Percentiles rank a stretch among this genome's conserved stretches.
Evolutionary conservation across 37 sponge, comb jelly and placozoan genomes (phyloP).

Genomic region (Ephydatia muelleri): DNA sequence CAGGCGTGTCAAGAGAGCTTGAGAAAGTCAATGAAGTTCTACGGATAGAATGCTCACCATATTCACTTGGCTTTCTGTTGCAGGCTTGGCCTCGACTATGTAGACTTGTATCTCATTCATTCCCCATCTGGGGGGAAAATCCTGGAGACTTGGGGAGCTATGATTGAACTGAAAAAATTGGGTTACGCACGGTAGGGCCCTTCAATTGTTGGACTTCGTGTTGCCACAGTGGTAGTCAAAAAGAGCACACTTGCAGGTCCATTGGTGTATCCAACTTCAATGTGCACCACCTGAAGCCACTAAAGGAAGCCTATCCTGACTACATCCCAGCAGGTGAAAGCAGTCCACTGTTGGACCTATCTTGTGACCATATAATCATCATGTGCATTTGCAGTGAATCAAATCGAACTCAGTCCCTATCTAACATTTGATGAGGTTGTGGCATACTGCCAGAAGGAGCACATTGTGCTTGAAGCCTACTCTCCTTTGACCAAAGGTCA

Average conservation of each 20-base stretch:
- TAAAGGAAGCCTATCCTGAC: slow-evolving; percentile 41
- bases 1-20: slow-evolving; percentile 55
- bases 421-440: slow-evolving; percentile 70
- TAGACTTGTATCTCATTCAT: slow-evolving; percentile 83
- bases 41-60: slow-evolving; percentile 56
- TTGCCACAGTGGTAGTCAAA: not conserved
- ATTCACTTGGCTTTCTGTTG: not conserved
- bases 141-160: slow-evolving; percentile 80
- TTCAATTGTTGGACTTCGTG: not conserved
- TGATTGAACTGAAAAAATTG: slow-evolving; percentile 67
- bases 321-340: slow-evolving; percentile 42
- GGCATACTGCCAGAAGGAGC: slow-evolving; percentile 60
- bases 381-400: slow-evolving; percentile 85
- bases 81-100: slow-evolving; percentile 74
- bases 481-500: slow-evolving; percentile 78
- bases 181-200: slow-evolving; percentile 41
- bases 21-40: slow-evolving; percentile 39
- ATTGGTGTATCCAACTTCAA: slow-evolving; percentile 76
- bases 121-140: slow-evolving; percentile 73
- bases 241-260: slow-evolving; percentile 17
- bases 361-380: too few relatives aligned
- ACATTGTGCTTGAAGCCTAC: slow-evolving; percentile 71
- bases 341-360: too few relatives aligned
- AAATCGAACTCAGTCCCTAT: slow-evolving; percentile 79
- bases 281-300: slow-evolving; percentile 47